phyloP scores from a whole-genome alignment of 2,797 vertebrate genomes.

The Nasua narica region DNA sequence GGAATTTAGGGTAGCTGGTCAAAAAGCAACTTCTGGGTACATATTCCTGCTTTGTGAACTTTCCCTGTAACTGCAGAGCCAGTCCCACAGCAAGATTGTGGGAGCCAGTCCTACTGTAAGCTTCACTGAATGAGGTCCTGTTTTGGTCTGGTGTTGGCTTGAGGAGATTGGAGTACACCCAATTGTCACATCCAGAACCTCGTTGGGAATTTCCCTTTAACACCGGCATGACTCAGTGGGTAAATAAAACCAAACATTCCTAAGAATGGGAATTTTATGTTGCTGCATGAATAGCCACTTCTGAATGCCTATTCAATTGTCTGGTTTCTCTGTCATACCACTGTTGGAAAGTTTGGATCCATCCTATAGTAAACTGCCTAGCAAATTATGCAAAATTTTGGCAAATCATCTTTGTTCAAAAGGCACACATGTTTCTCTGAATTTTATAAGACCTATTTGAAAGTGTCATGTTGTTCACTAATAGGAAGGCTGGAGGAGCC shows the following conservation, averaged over 20 bases:
- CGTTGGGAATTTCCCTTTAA: constrained; percentile 31
- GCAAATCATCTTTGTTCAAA: constrained; percentile 16
- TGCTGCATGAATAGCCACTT: neutral
- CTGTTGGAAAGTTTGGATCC: neutral
- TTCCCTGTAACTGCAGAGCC: neutral
- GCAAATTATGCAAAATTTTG: neutral
- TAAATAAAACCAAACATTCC: constrained; percentile 1
- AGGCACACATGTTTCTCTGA: constrained; percentile 7
- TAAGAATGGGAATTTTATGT: neutral
- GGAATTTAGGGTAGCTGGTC: neutral
- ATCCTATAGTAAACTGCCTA: neutral
- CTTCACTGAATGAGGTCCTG: neutral
- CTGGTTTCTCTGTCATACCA: neutral
- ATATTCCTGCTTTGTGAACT: neutral
- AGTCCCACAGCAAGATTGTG: neutral
- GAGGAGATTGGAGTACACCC: neutral
- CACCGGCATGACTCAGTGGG: neutral
- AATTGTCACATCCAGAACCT: constrained; percentile 8
- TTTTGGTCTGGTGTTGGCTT: constrained; percentile 11
- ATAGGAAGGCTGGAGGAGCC: neutral
- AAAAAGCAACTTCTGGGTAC: neutral
- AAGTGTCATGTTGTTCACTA: neutral
- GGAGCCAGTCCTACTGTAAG: neutral
- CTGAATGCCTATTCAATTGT: neutral
- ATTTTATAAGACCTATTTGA: neutral